phyloP scores from a whole-genome alignment of 2,888 invertebrate species.

The Eristalis arbustorum region DNA sequence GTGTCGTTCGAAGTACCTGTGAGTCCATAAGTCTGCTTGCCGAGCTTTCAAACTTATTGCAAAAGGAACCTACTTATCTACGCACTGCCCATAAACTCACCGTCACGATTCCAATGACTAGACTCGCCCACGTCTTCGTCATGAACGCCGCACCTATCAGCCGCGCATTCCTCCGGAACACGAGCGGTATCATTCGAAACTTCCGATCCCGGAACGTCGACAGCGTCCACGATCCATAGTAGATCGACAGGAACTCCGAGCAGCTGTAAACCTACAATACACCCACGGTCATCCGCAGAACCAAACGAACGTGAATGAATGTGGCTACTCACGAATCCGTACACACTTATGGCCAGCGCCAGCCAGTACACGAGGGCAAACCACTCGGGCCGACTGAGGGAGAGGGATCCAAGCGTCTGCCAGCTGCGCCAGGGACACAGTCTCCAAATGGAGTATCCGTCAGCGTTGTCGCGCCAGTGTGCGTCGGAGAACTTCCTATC shows the following conservation, averaged over 20 bases:
- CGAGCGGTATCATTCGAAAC: constrained; percentile 72
- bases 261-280: constrained; percentile 69
- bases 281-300: background rate
- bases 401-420: constrained; percentile 51
- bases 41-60: too few relatives aligned
- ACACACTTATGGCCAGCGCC: constrained; percentile 70
- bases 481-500: constrained; percentile 71
- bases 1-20: too few relatives aligned
- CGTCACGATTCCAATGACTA: constrained; percentile 46
- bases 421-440: constrained; percentile 62
- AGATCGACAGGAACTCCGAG: constrained; percentile 60
- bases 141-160: constrained; percentile 73
- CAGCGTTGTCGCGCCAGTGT: constrained; percentile 69
- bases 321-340: constrained; percentile 72
- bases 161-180: constrained; percentile 72
- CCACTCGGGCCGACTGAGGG: constrained; percentile 63
- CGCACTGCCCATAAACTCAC: too few relatives aligned
- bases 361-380: constrained; percentile 75
- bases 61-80: too few relatives aligned
- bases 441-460: constrained; percentile 74
- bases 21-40: too few relatives aligned
- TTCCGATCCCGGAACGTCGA: constrained; percentile 72
- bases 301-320: background rate
- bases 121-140: constrained; percentile 72
- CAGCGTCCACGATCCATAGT: constrained; percentile 30